Evolutionary conservation across 2,888 invertebrate species (phyloP).

Genomic region (Phanerotoma sp.): DNA sequence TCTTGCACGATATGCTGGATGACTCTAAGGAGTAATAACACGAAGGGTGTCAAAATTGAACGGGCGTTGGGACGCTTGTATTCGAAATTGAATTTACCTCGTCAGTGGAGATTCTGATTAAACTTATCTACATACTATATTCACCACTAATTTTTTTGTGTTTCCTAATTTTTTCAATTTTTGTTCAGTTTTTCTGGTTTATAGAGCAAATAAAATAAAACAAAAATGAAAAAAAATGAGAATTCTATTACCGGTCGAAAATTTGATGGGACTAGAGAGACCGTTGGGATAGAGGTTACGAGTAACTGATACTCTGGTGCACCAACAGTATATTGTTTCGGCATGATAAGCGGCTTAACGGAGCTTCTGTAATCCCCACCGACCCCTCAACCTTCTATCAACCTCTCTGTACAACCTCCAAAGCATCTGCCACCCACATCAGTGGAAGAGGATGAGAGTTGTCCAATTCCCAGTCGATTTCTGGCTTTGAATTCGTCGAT

Average conservation of each 20-base stretch:
- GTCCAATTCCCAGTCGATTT: constrained; percentile 25
- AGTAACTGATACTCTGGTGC: constrained; percentile 54
- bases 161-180: no score
- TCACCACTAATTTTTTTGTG: background rate
- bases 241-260: constrained; percentile 52
- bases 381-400: constrained; percentile 15
- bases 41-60: constrained; percentile 56
- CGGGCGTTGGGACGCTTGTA: constrained; percentile 32
- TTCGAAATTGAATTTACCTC: constrained; percentile 56
- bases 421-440: constrained; percentile 4
- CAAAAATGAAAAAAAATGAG: constrained; percentile 32
- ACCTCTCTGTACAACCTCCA: constrained; percentile 9
- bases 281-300: constrained; percentile 39
- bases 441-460: constrained; percentile 3
- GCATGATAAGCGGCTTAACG: constrained; percentile 59
- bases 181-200: no score
- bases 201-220: background rate
- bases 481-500: constrained; percentile 6
- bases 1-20: background rate
- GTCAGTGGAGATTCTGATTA: constrained; percentile 54
- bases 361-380: constrained; percentile 42
- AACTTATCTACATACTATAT: constrained; percentile 33
- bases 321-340: constrained; percentile 58
- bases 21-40: constrained; percentile 7
- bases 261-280: constrained; percentile 47